Evolutionary conservation across 2,797 vertebrate genomes (phyloP).

Genomic region (Neostethus bicornis): DNA sequence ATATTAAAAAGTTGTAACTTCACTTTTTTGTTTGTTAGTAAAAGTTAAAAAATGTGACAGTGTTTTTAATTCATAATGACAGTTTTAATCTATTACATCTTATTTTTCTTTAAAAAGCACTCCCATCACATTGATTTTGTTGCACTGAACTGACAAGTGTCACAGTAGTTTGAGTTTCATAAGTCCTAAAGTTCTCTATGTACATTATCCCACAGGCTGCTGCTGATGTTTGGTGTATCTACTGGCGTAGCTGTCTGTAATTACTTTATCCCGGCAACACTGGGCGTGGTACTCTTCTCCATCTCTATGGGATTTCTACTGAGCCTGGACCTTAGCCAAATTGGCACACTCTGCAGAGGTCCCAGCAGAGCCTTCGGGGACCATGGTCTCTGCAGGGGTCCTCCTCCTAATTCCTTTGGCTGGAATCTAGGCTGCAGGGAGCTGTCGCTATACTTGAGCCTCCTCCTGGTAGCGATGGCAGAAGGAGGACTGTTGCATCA

Average conservation of each 20-base stretch:
- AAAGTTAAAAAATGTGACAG: neutral
- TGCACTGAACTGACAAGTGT: conserved; percentile 29
- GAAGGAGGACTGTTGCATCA: conserved; percentile 89
- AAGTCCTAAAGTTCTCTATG: conserved; percentile 11
- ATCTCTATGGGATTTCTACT: conserved; percentile 91
- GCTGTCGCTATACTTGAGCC: conserved; percentile 79
- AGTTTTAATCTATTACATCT: neutral
- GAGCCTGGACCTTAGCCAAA: conserved; percentile 91
- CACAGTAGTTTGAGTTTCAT: conserved; percentile 17
- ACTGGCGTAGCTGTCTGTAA: conserved; percentile 83
- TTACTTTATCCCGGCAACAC: conserved; percentile 91
- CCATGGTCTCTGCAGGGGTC: conserved; percentile 42
- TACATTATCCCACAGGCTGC: conserved; percentile 80
- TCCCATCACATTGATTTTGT: conserved; percentile 11
- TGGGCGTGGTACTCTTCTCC: conserved; percentile 91
- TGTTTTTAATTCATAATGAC: conserved; percentile 3
- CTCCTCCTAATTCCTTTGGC: conserved; percentile 64
- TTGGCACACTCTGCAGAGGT: conserved; percentile 70
- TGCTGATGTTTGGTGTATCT: conserved; percentile 91
- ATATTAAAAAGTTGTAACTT: neutral
- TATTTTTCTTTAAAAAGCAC: conserved; percentile 3
- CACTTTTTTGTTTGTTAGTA: neutral
- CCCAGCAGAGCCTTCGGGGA: conserved; percentile 44
- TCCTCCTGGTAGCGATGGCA: conserved; percentile 82
- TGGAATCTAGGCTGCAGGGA: conserved; percentile 83